These are phyloP conservation scores for Misgurnus anguillicaudatus DNA, from an alignment of 2,113 vertebrate species.

Conservation along the genomic window DNA sequence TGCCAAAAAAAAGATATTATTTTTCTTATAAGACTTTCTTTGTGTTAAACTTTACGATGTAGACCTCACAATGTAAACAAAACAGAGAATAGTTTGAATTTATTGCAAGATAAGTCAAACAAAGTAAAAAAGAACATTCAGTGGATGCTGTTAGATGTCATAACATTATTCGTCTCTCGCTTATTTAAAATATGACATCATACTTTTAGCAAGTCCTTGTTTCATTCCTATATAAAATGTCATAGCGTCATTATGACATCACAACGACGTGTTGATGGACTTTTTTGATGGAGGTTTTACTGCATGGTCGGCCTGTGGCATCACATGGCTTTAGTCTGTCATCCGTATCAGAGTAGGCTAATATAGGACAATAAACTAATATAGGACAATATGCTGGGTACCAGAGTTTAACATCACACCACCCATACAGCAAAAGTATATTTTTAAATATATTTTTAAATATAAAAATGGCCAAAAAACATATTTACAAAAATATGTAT, in stretches of 20 bases:
- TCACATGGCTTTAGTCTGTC: slow-evolving; percentile 15
- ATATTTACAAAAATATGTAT: no score
- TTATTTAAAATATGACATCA: not conserved
- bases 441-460: no score
- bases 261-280: not conserved
- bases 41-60: no score
- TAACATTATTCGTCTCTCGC: not conserved
- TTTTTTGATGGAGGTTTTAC: not conserved
- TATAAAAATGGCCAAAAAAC: no score
- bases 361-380: slow-evolving; percentile 65
- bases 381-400: slow-evolving; percentile 58
- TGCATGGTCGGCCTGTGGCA: not conserved
- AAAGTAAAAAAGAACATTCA: no score
- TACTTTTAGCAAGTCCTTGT: not conserved
- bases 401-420: no score
- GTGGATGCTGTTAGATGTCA: not conserved
- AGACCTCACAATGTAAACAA: no score
- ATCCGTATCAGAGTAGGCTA: slow-evolving; percentile 51
- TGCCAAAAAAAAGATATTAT: no score
- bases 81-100: not conserved
- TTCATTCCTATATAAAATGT: slow-evolving; percentile 8
- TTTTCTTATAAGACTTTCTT: no score
- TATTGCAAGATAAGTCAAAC: not conserved
- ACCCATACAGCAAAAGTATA: no score
- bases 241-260: slow-evolving; percentile 3